These are phyloP conservation scores for Tetramorium alpestre DNA, from an alignment of 1,140 invertebrate species.

Conservation along the genomic window DNA sequence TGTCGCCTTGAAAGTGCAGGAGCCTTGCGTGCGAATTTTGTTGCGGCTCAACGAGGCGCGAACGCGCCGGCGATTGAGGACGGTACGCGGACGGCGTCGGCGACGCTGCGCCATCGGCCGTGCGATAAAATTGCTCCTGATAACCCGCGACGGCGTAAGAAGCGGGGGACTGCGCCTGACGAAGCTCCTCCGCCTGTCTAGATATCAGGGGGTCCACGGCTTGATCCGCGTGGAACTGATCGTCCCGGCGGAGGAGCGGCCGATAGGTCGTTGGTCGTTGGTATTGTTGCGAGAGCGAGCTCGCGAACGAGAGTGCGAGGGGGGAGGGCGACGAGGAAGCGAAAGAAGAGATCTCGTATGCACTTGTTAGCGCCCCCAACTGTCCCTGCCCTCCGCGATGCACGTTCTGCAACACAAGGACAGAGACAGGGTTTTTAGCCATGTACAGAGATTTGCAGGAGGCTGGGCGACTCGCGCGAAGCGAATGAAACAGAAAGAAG, in stretches of 20 bases:
- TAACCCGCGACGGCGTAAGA: conserved; percentile 43
- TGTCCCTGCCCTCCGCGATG: conserved; percentile 84
- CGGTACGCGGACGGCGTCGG: conserved; percentile 18
- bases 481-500: not conserved
- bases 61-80: conserved; percentile 2
- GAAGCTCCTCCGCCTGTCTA: conserved; percentile 69
- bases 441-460: conserved; percentile 19
- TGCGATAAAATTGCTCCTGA: conserved; percentile 38
- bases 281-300: conserved; percentile 77
- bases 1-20: conserved; percentile 74
- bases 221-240: conserved; percentile 80
- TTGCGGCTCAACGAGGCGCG: conserved; percentile 50
- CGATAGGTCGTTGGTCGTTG: conserved; percentile 83
- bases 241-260: conserved; percentile 75
- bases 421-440: conserved; percentile 82
- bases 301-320: conserved; percentile 44
- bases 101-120: not conserved
- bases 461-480: not conserved
- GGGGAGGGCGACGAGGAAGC: conserved; percentile 68
- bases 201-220: conserved; percentile 79
- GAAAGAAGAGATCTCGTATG: conserved; percentile 74
- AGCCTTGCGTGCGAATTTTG: conserved; percentile 76
- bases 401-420: conserved; percentile 85
- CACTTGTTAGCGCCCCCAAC: conserved; percentile 70
- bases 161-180: conserved; percentile 51